Conservation (phyloP, 1,140 invertebrate genomes). For the Leptopilina boulardi region DNA sequence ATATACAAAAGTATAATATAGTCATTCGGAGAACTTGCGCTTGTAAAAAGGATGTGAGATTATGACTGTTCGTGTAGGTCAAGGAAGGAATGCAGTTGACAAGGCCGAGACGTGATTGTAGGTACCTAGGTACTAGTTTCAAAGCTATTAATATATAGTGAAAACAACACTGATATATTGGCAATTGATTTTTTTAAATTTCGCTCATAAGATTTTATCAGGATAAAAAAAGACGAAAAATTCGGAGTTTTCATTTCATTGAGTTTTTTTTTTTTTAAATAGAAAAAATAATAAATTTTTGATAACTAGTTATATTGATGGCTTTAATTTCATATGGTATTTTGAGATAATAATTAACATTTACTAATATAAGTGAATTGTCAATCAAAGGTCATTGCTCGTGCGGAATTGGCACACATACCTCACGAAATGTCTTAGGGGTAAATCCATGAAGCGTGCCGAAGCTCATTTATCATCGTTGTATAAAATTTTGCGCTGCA, state of each 20-base stretch:
- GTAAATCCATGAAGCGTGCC: slow-evolving; percentile 32
- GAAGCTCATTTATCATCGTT: slow-evolving; percentile 44
- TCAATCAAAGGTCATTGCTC: slow-evolving; percentile 37
- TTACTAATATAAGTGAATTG: neutral
- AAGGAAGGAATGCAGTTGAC: slow-evolving; percentile 63
- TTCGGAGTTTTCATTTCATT: too few species aligned
- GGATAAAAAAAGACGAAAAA: too few species aligned
- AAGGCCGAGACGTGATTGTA: slow-evolving; percentile 61
- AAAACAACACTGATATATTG: neutral
- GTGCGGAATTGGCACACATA: slow-evolving; percentile 34
- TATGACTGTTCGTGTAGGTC: slow-evolving; percentile 60
- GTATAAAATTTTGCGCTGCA: slow-evolving; percentile 39
- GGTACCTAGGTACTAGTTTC: slow-evolving; percentile 50
- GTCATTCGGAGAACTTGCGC: slow-evolving; percentile 51
- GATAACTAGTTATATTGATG: too few species aligned
- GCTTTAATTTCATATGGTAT: too few species aligned
- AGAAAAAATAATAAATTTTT: too few species aligned
- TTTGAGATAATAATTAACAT: too few species aligned
- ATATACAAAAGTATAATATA: slow-evolving; percentile 50
- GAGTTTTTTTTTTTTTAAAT: too few species aligned
- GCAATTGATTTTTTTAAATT: neutral
- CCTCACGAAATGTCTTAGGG: slow-evolving; percentile 36
- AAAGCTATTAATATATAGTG: slow-evolving; percentile 28
- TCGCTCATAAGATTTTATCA: neutral
- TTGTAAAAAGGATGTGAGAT: slow-evolving; percentile 60